Conservation (phyloP, 2,888 invertebrate species). For the Nymphalis urticae region DNA sequence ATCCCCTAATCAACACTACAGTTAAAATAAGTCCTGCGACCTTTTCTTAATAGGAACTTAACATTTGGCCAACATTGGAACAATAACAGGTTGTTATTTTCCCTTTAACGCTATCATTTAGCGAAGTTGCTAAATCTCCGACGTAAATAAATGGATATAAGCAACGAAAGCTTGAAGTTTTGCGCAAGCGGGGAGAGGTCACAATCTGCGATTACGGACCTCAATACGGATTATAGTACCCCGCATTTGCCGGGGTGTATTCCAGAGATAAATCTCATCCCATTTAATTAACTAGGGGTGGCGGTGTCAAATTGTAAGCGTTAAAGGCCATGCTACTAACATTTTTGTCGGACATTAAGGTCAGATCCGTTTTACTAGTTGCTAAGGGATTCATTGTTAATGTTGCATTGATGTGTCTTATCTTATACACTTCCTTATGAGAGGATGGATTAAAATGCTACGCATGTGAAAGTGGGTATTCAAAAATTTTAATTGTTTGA, state of each 20-base stretch:
- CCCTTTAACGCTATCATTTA: too few species aligned
- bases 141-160: constrained; percentile 12
- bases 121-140: not conserved
- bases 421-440: not conserved
- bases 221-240: constrained; percentile 36
- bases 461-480: not conserved
- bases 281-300: constrained; percentile 26
- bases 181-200: constrained; percentile 30
- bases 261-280: constrained; percentile 34
- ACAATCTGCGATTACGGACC: constrained; percentile 36
- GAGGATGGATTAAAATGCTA: not conserved
- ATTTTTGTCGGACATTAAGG: constrained; percentile 18
- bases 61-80: too few species aligned
- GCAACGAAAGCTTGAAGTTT: constrained; percentile 24
- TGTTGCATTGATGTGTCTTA: not conserved
- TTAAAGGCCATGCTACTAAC: constrained; percentile 16
- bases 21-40: too few species aligned
- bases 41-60: too few species aligned
- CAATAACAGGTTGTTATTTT: too few species aligned
- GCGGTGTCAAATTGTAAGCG: constrained; percentile 19
- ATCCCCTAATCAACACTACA: too few species aligned
- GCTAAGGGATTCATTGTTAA: not conserved
- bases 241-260: constrained; percentile 28
- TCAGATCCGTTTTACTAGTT: constrained; percentile 6
- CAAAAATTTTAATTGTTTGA: not conserved